Conservation (phyloP, 2,797 vertebrate genomes). For the Allobates femoralis region DNA sequence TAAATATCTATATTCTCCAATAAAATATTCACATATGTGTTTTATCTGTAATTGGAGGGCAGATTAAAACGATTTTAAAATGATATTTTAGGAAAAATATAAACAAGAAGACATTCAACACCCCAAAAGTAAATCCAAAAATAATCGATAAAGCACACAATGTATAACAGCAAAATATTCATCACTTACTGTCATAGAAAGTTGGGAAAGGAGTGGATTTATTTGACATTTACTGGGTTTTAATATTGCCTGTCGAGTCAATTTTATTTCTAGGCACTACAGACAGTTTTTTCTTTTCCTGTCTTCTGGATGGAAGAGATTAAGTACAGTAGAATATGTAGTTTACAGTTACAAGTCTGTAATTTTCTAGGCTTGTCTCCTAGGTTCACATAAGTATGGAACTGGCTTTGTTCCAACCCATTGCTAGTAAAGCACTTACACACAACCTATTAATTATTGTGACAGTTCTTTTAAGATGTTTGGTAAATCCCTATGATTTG, state of each 20-base stretch:
- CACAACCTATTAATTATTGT: conserved; percentile 55
- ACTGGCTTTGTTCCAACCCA: conserved; percentile 46
- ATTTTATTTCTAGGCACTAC: conserved; percentile 6
- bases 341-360: conserved; percentile 51
- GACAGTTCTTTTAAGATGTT: conserved; percentile 56
- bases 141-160: background rate
- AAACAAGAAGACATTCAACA: background rate
- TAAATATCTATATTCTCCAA: no score
- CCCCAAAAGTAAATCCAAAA: background rate
- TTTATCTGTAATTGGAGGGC: background rate
- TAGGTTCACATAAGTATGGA: conserved; percentile 32
- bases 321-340: conserved; percentile 33
- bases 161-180: background rate
- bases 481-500: conserved; percentile 45
- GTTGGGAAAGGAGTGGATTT: background rate
- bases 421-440: conserved; percentile 52
- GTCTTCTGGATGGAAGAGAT: conserved; percentile 33
- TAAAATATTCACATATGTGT: background rate
- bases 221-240: background rate
- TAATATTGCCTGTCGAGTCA: background rate
- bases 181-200: background rate
- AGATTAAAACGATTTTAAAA: background rate
- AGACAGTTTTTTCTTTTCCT: conserved; percentile 6
- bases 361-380: conserved; percentile 51
- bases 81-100: background rate